Evolutionary conservation across 2,888 invertebrate genomes (phyloP), one percentile per base, ranked within the genome.

Genomic region (Alviniconcha strummeri): DNA sequence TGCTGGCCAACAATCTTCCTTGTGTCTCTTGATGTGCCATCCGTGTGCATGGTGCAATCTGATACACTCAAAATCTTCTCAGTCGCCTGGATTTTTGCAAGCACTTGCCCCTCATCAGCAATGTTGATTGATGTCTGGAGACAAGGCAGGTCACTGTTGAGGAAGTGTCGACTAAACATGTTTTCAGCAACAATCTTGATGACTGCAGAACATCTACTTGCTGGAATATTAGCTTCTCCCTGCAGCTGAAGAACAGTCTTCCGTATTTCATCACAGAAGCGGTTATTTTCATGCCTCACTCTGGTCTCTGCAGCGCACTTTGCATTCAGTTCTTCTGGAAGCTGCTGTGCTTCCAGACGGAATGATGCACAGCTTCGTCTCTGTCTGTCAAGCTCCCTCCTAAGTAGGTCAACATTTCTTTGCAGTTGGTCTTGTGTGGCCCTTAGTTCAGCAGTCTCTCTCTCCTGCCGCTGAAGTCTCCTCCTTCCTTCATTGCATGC

Each of bases 1-100:
- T 78, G 83, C 56, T 83, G 83, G 54, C 78, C 64, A 54, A 83
- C 64, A 13, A 78, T 60, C 55, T 77, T 77, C 56, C 56, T 77
- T 5, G n/a, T n/a, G 17, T 54, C 54, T n/a, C 77, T 7, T 15
- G 77, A 77, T 55, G 77, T 77, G 55, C 77, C 77, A 52, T 79
- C 79, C 0, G 79, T 64, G 19, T 79, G 79, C 7, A 79, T 13
- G 7, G 79, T 79, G 36, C 5, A 60, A 11, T 79, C 19, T 5
- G 55, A 17, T 19, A 64, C 3, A 11, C 11, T 9, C 19, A 74
- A 52, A 13, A 74, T 74, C 36, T 74, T 74, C n/a, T 52, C 72
- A 52, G 15, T 57, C 4, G 60, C 64, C 15, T 79, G 64, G 11
- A 64, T 19, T 54, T 79, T 60, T 52, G 79, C 57, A 15, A 79